Evolutionary conservation across 2,113 vertebrate species (phyloP).

Genomic region (Onychostoma macrolepis): DNA sequence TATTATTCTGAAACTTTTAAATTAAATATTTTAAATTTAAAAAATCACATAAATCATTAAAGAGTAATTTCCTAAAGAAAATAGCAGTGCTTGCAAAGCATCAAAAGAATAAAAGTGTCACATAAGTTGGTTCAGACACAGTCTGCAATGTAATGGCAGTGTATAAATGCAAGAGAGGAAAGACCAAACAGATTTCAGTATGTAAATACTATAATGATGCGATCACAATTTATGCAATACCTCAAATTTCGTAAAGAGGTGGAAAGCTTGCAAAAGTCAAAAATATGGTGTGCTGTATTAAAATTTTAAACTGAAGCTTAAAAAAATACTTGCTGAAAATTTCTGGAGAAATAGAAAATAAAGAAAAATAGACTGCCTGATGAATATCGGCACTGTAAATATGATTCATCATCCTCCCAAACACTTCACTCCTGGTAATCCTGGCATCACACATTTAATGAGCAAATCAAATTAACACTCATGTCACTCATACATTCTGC

Average conservation of each 20-base stretch:
- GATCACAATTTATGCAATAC: neutral
- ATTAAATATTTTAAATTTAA: neutral
- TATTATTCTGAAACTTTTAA: neutral
- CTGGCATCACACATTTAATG: conserved; percentile 6
- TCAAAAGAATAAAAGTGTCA: neutral
- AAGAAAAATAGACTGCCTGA: conserved; percentile 17
- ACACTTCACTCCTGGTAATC: neutral
- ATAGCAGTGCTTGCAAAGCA: neutral
- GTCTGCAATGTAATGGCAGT: neutral
- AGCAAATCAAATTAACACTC: conserved; percentile 9
- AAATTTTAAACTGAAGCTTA: neutral
- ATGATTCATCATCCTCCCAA: conserved; percentile 10
- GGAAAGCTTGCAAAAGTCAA: neutral
- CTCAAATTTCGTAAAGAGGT: neutral
- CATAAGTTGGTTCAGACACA: neutral
- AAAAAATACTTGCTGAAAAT: neutral
- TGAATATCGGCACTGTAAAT: neutral
- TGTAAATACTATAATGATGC: neutral
- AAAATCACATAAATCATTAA: neutral
- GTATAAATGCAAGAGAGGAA: neutral
- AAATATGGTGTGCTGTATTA: neutral
- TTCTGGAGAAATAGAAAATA: neutral
- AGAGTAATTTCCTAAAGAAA: neutral
- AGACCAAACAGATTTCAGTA: neutral
- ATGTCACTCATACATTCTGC: neutral